These are phyloP conservation scores for Troilus luridus DNA, from an alignment of 2,888 invertebrate genomes.

Conservation along the genomic window DNA sequence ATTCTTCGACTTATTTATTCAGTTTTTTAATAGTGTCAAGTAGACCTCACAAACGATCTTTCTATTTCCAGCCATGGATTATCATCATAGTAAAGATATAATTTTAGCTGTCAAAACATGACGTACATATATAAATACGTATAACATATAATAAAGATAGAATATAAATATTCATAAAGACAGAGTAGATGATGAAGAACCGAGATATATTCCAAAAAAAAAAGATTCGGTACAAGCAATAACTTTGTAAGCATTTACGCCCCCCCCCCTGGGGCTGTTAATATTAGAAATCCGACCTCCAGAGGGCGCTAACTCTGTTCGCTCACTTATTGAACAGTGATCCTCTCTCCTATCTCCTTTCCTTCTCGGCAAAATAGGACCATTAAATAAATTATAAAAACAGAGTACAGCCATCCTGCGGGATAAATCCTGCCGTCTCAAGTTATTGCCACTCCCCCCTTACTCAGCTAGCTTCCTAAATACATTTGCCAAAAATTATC, in stretches of 20 bases:
- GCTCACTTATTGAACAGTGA: slow-evolving; percentile 5
- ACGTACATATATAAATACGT: no score
- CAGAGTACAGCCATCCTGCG: not conserved
- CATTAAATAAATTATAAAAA: slow-evolving; percentile 31
- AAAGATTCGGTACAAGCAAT: not conserved
- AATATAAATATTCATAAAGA: not conserved
- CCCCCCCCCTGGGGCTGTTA: not conserved
- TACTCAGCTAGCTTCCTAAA: not conserved
- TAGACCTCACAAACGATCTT: no score
- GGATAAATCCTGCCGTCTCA: not conserved
- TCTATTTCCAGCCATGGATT: no score
- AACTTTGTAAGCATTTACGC: not conserved
- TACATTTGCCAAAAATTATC: not conserved
- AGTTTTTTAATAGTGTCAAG: no score
- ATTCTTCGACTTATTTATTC: no score
- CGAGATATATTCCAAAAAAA: not conserved
- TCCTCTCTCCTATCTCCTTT: no score
- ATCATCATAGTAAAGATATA: no score
- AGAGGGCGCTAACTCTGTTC: not conserved
- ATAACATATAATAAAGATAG: no score
- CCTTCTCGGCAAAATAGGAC: not conserved
- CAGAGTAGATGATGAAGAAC: not conserved
- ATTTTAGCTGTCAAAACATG: no score
- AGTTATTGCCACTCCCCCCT: not conserved
- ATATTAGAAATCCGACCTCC: not conserved